Percentiles rank a stretch among this genome's conserved stretches.
phyloP scores from a whole-genome alignment of 2,888 invertebrate species.

The Pasiphila rectangulata region DNA sequence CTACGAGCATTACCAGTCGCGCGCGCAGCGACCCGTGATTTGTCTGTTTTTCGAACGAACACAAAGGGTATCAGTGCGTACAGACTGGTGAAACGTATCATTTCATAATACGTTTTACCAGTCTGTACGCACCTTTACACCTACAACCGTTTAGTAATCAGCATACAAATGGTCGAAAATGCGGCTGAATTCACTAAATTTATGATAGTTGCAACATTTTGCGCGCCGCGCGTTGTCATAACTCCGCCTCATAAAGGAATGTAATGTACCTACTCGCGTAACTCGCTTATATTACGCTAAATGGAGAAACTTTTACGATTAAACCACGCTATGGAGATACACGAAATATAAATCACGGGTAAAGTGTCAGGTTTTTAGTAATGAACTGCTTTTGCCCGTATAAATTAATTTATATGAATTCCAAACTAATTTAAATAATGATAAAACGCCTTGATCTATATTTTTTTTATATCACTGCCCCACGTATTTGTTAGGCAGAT shows the following conservation, averaged over 20 bases:
- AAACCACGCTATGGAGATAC: not conserved
- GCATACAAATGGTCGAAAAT: not conserved
- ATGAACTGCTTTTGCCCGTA: not conserved
- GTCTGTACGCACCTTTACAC: no score
- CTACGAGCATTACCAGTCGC: no score
- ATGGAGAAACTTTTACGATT: constrained; percentile 14
- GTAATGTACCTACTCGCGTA: constrained; percentile 1
- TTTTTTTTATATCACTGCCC: no score
- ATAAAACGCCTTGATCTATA: not conserved
- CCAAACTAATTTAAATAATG: not conserved
- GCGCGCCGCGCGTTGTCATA: not conserved
- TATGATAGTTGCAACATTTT: not conserved
- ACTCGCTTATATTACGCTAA: constrained; percentile 11
- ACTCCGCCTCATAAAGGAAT: not conserved
- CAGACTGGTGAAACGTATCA: no score
- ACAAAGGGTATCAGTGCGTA: no score
- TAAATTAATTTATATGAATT: no score
- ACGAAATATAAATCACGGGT: not conserved
- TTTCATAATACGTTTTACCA: no score
- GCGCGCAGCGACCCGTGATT: no score
- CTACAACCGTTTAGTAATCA: not conserved
- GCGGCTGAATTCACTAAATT: not conserved
- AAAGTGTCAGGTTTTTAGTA: not conserved
- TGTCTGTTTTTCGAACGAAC: no score
- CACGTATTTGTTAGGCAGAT: no score